Evolutionary conservation across 2,888 invertebrate species (phyloP).

Genomic region (Cryptus armator): DNA sequence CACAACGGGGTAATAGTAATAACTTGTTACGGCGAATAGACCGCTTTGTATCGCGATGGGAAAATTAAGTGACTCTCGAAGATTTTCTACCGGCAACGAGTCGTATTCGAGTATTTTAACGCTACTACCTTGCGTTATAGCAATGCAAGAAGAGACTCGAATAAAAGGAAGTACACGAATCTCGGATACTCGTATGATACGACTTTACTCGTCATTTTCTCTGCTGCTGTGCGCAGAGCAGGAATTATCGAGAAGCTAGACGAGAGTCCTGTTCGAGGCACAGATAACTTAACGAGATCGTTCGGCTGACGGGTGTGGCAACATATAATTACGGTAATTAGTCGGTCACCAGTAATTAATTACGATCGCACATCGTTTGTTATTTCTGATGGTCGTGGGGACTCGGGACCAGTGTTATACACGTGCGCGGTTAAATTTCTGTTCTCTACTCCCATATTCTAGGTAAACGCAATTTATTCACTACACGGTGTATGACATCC

Average conservation of each 20-base stretch:
- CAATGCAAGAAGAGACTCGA: constrained; percentile 50
- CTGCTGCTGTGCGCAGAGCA: constrained; percentile 2
- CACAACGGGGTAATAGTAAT: constrained; percentile 37
- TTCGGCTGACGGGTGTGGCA: constrained; percentile 75
- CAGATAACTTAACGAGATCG: constrained; percentile 44
- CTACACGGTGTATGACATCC: background rate
- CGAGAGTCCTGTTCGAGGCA: constrained; percentile 15
- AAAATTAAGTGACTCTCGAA: constrained; percentile 49
- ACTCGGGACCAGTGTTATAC: constrained; percentile 57
- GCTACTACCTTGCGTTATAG: background rate
- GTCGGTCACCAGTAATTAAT: constrained; percentile 79
- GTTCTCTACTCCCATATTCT: constrained; percentile 34
- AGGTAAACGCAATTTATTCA: constrained; percentile 15
- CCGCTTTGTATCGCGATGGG: constrained; percentile 39
- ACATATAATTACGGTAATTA: constrained; percentile 82
- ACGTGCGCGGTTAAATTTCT: constrained; percentile 50
- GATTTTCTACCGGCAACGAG: constrained; percentile 31
- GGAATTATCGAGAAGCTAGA: constrained; percentile 51
- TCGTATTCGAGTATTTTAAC: constrained; percentile 39
- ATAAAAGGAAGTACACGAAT: constrained; percentile 34
- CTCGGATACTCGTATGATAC: constrained; percentile 9
- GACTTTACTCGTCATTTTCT: constrained; percentile 4
- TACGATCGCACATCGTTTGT: constrained; percentile 81
- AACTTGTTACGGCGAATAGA: constrained; percentile 51
- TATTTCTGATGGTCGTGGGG: constrained; percentile 74